These are phyloP conservation scores for Baronia brevicornis DNA, from an alignment of 2,888 invertebrate species.

Conservation along the genomic window DNA sequence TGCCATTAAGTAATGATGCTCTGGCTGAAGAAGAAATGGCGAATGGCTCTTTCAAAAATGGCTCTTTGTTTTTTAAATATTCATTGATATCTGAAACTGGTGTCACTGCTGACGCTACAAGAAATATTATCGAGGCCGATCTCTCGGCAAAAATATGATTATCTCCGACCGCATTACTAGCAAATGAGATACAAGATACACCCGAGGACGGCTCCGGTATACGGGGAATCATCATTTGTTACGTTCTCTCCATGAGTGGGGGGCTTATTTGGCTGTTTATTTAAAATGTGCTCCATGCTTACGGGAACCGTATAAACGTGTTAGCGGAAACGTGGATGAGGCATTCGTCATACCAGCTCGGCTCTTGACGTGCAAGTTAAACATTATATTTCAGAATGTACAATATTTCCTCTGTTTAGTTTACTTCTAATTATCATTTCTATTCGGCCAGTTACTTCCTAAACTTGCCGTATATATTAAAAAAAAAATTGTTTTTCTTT, in stretches of 20 bases:
- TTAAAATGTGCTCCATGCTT: conserved; percentile 12
- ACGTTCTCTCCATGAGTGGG: conserved; percentile 11
- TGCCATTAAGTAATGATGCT: too few relatives aligned
- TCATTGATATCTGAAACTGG: neutral
- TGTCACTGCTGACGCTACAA: conserved; percentile 34
- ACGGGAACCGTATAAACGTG: conserved; percentile 11
- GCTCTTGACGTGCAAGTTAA: too few relatives aligned
- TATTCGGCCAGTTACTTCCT: too few relatives aligned
- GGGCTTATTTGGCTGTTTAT: conserved; percentile 13
- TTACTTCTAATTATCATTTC: too few relatives aligned
- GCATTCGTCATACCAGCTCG: conserved; percentile 6
- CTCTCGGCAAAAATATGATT: conserved; percentile 62
- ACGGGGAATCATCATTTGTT: conserved; percentile 16
- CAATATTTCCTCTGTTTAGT: too few relatives aligned
- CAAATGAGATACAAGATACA: conserved; percentile 57
- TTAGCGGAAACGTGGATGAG: conserved; percentile 9
- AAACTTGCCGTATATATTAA: too few relatives aligned
- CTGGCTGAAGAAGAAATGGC: too few relatives aligned
- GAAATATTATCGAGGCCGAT: conserved; percentile 55
- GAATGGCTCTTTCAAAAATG: too few relatives aligned
- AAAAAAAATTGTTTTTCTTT: too few relatives aligned
- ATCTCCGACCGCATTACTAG: conserved; percentile 49
- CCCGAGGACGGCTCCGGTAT: conserved; percentile 22
- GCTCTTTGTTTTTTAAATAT: neutral
- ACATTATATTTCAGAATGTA: too few relatives aligned